Evolutionary conservation across 1,140 invertebrate species (phyloP).

Genomic region (Drosophila ironensis): DNA sequence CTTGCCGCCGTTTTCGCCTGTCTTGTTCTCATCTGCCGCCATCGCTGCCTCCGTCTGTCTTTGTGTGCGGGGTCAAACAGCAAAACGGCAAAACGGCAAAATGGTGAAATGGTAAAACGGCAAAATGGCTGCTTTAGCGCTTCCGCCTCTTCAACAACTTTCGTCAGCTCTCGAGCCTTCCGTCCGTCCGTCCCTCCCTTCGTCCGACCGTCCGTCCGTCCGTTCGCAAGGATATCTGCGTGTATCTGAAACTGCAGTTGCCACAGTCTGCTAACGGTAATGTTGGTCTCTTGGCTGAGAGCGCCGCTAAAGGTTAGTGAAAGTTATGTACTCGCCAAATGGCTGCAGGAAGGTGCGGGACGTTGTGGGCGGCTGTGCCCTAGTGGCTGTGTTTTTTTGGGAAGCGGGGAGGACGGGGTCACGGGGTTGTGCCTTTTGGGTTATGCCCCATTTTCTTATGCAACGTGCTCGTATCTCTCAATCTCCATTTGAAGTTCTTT

Average conservation of each 20-base stretch:
- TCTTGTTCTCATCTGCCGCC: background rate
- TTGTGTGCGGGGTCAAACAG: no score
- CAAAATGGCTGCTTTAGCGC: slow-evolving; percentile 57
- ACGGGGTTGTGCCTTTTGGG: background rate
- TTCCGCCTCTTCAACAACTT: slow-evolving; percentile 47
- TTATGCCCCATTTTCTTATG: slow-evolving; percentile 28
- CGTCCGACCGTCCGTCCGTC: no score
- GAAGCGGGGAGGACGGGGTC: no score
- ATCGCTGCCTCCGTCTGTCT: background rate
- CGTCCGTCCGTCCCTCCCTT: background rate
- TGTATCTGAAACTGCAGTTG: slow-evolving; percentile 37
- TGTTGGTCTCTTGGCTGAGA: slow-evolving; percentile 41
- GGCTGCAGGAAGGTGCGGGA: slow-evolving; percentile 3
- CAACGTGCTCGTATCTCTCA: slow-evolving; percentile 39
- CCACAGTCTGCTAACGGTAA: slow-evolving; percentile 45
- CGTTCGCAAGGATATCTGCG: no score
- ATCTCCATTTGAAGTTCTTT: slow-evolving; percentile 52
- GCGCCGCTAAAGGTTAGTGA: slow-evolving; percentile 52
- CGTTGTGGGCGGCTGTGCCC: no score
- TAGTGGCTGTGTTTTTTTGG: no score
- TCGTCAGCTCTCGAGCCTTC: slow-evolving; percentile 21
- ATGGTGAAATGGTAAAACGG: no score
- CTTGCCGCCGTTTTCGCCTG: slow-evolving; percentile 3
- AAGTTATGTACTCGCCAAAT: slow-evolving; percentile 57
- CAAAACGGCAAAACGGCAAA: no score